These are phyloP conservation scores for Tribolium madens DNA, from an alignment of 1,140 invertebrate species.

Conservation along the genomic window DNA sequence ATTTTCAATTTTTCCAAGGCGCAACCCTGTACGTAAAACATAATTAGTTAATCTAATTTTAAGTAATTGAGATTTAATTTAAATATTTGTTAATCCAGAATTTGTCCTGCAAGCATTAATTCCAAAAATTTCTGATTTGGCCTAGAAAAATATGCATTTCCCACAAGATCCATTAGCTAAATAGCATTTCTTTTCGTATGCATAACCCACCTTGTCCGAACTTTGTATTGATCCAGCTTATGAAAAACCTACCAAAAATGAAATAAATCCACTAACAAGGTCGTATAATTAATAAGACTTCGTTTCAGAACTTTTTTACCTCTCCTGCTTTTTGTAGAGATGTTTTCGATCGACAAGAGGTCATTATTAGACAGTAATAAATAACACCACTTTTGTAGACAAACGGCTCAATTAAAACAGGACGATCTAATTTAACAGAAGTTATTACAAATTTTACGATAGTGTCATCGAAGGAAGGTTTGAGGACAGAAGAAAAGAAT, in stretches of 20 bases:
- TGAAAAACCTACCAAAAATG: conserved; percentile 16
- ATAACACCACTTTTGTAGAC: conserved; percentile 2
- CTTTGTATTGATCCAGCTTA: neutral
- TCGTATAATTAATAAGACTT: conserved; percentile 30
- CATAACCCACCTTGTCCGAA: conserved; percentile 5
- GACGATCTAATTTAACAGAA: neutral
- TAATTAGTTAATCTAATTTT: neutral
- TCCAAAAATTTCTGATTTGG: neutral
- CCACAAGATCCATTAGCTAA: neutral
- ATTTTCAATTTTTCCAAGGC: conserved; percentile 7
- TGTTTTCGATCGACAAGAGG: neutral
- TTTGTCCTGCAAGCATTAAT: no score
- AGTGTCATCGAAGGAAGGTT: neutral
- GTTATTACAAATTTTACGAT: neutral
- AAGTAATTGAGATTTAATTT: neutral
- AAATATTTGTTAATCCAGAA: neutral
- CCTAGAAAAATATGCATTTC: neutral
- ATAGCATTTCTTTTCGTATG: neutral
- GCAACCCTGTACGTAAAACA: neutral
- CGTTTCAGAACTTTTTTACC: neutral
- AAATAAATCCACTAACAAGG: conserved; percentile 31
- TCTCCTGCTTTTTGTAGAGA: neutral
- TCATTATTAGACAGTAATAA: conserved; percentile 14
- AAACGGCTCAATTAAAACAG: conserved; percentile 19
- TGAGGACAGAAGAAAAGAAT: conserved; percentile 15